Evolutionary conservation across 2,113 vertebrate species (phyloP), one percentile per base, ranked within the genome.

Genomic region (Melanocharis versteri): DNA sequence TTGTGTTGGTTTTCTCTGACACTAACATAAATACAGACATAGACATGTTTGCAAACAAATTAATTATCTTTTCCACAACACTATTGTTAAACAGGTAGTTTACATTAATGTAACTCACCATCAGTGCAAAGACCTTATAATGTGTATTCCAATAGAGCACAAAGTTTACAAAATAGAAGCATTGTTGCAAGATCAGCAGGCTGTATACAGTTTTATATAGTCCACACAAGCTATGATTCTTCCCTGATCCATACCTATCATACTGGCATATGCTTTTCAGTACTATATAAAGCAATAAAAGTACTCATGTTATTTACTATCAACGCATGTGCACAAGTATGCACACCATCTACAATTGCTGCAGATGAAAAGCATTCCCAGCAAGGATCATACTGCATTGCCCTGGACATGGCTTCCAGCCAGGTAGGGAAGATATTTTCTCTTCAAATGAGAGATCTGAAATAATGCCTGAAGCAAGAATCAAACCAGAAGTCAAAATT

Each of bases 381-480:
- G 22, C 1, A 3, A 79, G 58, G 33, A 94, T 62, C 84, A 89
- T 30, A 83, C 40, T 68, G 81, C 16, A 15, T 7, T 91, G 81
- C 51, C 60, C 53, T 83, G 19, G 79, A 94, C 58, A 50, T 54
- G 50, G 65, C 86, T 90, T 58, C 69, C 76, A 97, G 85, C 21
- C 62, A 94, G 73, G 50, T 27, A 87, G 14, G 73, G 37, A 81
- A 82, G 56, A 61, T 85, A 51, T 39, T 68, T 89, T 70, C 66
- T 47, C 61, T 92, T 80, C 77, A 89, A 42, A 84, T 56, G 15
- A 40, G 18, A 60, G 33, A 83, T 68, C 51, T 91, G 57, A 91
- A 94, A 85, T 80, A 66, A 69, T 9, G 89, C 92, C 75, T 56
- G 87, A 73, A 93, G 83, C 79, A 79, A 78, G n/a, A 83, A 94